A percentile compares a stretch with the other conserved stretches of the same genome.
Evolutionary conservation across 2,888 invertebrate genomes (phyloP).

Genomic region (Plagodis pulveraria): DNA sequence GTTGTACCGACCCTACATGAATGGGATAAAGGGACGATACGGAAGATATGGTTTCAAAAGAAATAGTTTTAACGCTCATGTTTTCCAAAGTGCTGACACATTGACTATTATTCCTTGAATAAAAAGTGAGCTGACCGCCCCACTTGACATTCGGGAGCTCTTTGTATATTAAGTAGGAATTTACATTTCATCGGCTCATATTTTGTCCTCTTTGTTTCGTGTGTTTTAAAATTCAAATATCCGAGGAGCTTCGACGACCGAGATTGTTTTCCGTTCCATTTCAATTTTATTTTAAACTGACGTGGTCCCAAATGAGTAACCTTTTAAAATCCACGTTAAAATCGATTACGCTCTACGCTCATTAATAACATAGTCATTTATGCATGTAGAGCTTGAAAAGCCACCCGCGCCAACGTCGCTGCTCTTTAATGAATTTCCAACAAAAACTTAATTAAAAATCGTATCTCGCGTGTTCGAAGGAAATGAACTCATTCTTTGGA

Average conservation of each 20-base stretch:
- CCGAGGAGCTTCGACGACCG: conserved; percentile 23
- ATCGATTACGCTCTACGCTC: conserved; percentile 54
- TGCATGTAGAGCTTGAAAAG: conserved; percentile 65
- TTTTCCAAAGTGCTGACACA: conserved; percentile 58
- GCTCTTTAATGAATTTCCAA: conserved; percentile 82
- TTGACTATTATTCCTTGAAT: conserved; percentile 66
- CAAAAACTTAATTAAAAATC: conserved; percentile 85
- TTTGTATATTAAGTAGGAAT: conserved; percentile 65
- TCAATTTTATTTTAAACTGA: conserved; percentile 62
- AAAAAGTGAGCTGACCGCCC: conserved; percentile 64
- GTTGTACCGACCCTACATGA: too few species aligned
- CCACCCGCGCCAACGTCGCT: conserved; percentile 65
- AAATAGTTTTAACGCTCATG: conserved; percentile 43
- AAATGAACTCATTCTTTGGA: conserved; percentile 84
- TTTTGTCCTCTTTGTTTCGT: conserved; percentile 49
- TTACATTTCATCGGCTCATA: conserved; percentile 64
- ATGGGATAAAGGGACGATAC: too few species aligned
- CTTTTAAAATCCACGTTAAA: conserved; percentile 54
- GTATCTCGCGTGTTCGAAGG: conserved; percentile 82
- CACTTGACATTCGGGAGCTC: conserved; percentile 63
- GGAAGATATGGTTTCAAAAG: conserved; percentile 35
- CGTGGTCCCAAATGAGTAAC: conserved; percentile 52
- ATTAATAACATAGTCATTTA: conserved; percentile 79
- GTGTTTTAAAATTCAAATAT: conserved; percentile 55
- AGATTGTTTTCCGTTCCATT: conserved; percentile 36